A percentile compares a stretch with the other conserved stretches of the same genome.
phyloP scores from a whole-genome alignment of 2,797 vertebrate species.

The Petrocephalus sullivani region DNA sequence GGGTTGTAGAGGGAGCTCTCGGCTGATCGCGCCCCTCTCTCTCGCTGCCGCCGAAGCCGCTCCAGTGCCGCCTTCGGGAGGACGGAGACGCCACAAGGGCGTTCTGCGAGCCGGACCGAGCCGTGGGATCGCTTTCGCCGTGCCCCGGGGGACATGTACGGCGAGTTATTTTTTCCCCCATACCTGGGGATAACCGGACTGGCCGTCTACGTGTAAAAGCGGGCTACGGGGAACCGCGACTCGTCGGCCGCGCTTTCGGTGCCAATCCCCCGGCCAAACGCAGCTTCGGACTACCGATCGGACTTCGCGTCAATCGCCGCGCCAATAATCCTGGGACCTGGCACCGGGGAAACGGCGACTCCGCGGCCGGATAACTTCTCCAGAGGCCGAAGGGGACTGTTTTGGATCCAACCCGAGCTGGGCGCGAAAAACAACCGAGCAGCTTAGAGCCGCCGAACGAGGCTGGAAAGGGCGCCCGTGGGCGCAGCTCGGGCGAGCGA shows the following conservation, averaged over 20 bases:
- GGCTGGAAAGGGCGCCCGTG: background rate
- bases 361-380: background rate
- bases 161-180: background rate
- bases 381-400: background rate
- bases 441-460: background rate
- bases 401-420: background rate
- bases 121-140: background rate
- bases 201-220: background rate
- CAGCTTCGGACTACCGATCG: background rate
- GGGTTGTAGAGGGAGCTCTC: constrained; percentile 78
- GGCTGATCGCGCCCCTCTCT: constrained; percentile 53
- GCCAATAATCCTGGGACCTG: background rate
- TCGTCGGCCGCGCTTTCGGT: background rate
- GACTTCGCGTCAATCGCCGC: background rate
- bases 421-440: background rate
- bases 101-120: background rate
- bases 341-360: background rate
- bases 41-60: constrained; percentile 41
- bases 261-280: background rate
- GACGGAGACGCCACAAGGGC: background rate
- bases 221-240: background rate
- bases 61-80: too few species aligned
- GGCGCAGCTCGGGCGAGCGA: too few species aligned
- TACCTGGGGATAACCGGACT: background rate
- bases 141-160: background rate